Evolutionary conservation across 1,140 invertebrate species (phyloP), one percentile per base, ranked within the genome.

Genomic region (Glomeris maerens): DNA sequence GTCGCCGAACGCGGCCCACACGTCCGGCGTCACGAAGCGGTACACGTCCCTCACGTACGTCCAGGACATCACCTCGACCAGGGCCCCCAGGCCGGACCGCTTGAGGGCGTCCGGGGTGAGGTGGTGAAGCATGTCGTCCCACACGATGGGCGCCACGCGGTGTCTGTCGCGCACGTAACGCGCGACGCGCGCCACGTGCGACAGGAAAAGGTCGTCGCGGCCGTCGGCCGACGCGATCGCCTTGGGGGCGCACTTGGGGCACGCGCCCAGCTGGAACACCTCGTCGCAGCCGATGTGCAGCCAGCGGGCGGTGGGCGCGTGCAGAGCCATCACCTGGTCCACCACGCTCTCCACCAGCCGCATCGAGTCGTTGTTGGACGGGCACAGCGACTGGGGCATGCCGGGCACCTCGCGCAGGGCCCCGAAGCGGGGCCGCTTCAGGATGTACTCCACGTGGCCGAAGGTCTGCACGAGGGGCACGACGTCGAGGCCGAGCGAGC

Each of bases 381-480:
- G 88, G 60, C 87, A 92, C 28, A 92, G 77, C 0, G 85, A 84
- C 61, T 85, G 83, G 0, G 86, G 83, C 64, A 79, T 79, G 4
- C 74, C 66, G 5, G 75, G 72, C 1, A 83, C 73, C 72, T 95
- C 92, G 48, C 90, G 71, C 25, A 94, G 64, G 42, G 79, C 72
- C 47, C 73, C 63, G 64, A 83, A 93, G 56, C 83, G 75, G 27
- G 77, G 63, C 53, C 85, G 74, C 64, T 95, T 95, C 39, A 96
- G 66, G 0, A 81, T 79, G 72, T 85, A 91, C 73, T 95, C 88
- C 63, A 93, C 66, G 66, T 97, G 93, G 2, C 92, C 93, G 70
- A 97, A 94, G 3, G 92, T 95, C 70, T 96, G 94, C 5, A 97
- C 74, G 2, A 98, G 70, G 20, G 94, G 94, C 58, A 97, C 85